Conservation (phyloP, 2,888 invertebrate species). For the Lasioglossum leucozonium region DNA sequence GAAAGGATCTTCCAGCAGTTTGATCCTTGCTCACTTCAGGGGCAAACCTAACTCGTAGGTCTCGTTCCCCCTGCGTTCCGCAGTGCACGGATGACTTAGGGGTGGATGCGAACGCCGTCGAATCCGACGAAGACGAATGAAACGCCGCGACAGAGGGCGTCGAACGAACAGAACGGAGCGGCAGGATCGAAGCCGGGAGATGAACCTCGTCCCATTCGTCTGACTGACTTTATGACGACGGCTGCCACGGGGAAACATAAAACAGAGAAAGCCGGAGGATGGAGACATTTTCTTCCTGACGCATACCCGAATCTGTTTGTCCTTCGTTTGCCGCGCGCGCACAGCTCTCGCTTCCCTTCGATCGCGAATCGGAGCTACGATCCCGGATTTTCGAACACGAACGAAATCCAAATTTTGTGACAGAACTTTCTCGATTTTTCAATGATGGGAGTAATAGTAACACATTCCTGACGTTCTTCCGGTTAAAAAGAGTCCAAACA, state of each 20-base stretch:
- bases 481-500: background rate
- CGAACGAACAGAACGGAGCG: slow-evolving; percentile 12
- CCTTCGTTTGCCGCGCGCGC: slow-evolving; percentile 74
- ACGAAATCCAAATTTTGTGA: no score
- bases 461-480: no score
- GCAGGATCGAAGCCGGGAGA: slow-evolving; percentile 21
- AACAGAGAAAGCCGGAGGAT: slow-evolving; percentile 62
- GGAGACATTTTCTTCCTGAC: slow-evolving; percentile 55
- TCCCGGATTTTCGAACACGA: slow-evolving; percentile 50
- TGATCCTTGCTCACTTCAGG: slow-evolving; percentile 28
- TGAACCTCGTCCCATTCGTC: slow-evolving; percentile 76
- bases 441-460: no score
- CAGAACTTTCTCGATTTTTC: background rate
- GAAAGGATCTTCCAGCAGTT: background rate
- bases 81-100: slow-evolving; percentile 38
- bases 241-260: slow-evolving; percentile 78
- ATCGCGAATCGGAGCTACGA: slow-evolving; percentile 53
- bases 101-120: slow-evolving; percentile 27
- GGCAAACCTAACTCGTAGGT: slow-evolving; percentile 52
- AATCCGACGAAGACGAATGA: slow-evolving; percentile 10
- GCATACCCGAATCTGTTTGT: slow-evolving; percentile 67
- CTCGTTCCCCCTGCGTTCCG: slow-evolving; percentile 58
- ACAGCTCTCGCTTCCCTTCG: slow-evolving; percentile 68
- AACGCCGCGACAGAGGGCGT: slow-evolving; percentile 1
- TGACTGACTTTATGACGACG: slow-evolving; percentile 83